Conservation (phyloP, 2,888 invertebrate genomes). For the Aplocera efformata region DNA sequence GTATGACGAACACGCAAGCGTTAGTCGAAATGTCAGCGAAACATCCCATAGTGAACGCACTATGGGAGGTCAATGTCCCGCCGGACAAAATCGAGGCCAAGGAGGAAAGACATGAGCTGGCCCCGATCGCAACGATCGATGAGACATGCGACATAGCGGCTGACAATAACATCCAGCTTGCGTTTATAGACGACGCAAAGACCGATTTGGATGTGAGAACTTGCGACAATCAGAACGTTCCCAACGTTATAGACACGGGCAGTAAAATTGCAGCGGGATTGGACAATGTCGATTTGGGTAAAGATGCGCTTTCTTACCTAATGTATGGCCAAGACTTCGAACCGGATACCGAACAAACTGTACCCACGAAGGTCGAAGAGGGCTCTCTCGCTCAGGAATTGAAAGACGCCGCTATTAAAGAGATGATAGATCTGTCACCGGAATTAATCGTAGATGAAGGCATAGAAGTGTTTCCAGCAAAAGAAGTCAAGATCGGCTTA, state of each 20-base stretch:
- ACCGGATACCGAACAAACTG: slow-evolving; percentile 25
- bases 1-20: slow-evolving; percentile 63
- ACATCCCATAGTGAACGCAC: slow-evolving; percentile 40
- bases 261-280: slow-evolving; percentile 31
- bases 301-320: slow-evolving; percentile 66
- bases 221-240: slow-evolving; percentile 35
- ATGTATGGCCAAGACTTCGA: slow-evolving; percentile 55
- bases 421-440: slow-evolving; percentile 64
- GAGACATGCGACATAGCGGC: slow-evolving; percentile 59
- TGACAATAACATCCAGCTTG: slow-evolving; percentile 42
- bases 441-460: slow-evolving; percentile 65
- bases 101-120: slow-evolving; percentile 51
- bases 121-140: slow-evolving; percentile 70
- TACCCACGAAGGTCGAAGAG: slow-evolving; percentile 34
- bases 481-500: slow-evolving; percentile 49
- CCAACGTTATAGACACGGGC: slow-evolving; percentile 20
- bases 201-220: slow-evolving; percentile 18
- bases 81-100: slow-evolving; percentile 45
- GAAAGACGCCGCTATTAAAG: slow-evolving; percentile 62
- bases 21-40: slow-evolving; percentile 57
- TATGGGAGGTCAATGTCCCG: slow-evolving; percentile 44
- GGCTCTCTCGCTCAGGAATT: slow-evolving; percentile 61
- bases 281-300: slow-evolving; percentile 60
- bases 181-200: slow-evolving; percentile 57
- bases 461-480: slow-evolving; percentile 48